A percentile compares a stretch with the other conserved stretches of the same genome.
Evolutionary conservation across 1,140 invertebrate genomes (phyloP).

Genomic region (Caerostris extrusa): DNA sequence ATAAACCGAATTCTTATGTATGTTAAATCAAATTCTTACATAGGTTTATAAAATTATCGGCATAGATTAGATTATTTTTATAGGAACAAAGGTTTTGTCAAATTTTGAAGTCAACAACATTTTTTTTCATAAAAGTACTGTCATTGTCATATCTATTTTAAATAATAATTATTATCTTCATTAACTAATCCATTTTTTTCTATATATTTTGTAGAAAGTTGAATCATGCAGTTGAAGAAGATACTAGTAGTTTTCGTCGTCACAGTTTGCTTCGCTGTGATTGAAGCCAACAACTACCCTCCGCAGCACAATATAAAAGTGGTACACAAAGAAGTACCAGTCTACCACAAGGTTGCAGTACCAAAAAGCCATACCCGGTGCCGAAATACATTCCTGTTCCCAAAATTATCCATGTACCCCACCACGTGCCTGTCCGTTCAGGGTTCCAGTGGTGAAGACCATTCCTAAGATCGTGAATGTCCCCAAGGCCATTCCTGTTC

Average conservation of each 20-base stretch:
- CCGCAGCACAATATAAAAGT: slow-evolving; percentile 71
- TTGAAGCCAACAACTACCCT: slow-evolving; percentile 65
- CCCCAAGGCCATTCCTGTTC: slow-evolving; percentile 79
- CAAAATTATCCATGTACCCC: slow-evolving; percentile 79
- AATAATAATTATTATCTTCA: too few relatives aligned
- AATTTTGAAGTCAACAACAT: too few relatives aligned
- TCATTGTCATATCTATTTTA: too few relatives aligned
- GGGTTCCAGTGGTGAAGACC: slow-evolving; percentile 79
- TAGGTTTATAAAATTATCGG: too few relatives aligned
- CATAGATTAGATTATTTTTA: too few relatives aligned
- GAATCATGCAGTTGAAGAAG: background rate
- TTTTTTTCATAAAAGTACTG: too few relatives aligned
- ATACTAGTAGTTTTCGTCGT: background rate
- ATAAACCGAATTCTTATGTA: too few relatives aligned
- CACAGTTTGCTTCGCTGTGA: background rate
- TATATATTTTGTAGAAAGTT: background rate
- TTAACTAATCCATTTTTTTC: too few relatives aligned
- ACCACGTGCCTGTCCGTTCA: slow-evolving; percentile 79
- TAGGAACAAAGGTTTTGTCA: too few relatives aligned
- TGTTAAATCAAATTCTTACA: too few relatives aligned
- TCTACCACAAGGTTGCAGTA: slow-evolving; percentile 79
- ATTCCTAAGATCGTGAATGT: slow-evolving; percentile 79
- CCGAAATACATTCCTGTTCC: slow-evolving; percentile 79
- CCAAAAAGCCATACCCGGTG: slow-evolving; percentile 80
- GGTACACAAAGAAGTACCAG: slow-evolving; percentile 76